A percentile compares a stretch with the other conserved stretches of the same genome.
Conservation (phyloP, 2,797 vertebrate genomes). For the Glossophaga mutica region DNA sequence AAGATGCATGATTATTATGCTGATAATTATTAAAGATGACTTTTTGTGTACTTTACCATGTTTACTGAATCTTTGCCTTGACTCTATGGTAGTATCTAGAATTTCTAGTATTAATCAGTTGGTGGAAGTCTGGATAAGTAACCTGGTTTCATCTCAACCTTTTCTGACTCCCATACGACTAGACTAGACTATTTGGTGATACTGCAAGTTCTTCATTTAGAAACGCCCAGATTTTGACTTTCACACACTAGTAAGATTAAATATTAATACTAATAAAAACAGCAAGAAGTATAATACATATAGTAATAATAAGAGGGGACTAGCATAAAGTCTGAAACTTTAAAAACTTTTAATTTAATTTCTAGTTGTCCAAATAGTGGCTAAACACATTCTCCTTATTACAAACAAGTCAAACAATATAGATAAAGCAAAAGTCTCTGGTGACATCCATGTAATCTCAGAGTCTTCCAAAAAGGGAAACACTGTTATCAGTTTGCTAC, state of each 20-base stretch:
- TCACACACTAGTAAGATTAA: not conserved
- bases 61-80: not conserved
- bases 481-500: not conserved
- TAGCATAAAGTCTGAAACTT: not conserved
- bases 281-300: not conserved
- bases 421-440: not conserved
- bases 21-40: not conserved
- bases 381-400: not conserved
- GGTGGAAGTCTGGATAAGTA: not conserved
- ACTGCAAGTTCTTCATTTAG: not conserved
- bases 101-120: not conserved
- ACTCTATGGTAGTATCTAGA: not conserved
- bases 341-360: conserved; percentile 20
- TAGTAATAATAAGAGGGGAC: not conserved
- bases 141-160: not conserved
- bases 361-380: not conserved
- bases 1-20: not conserved
- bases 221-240: not conserved
- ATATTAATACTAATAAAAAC: not conserved
- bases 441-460: not conserved
- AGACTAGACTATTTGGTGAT: not conserved
- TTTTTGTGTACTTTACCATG: not conserved
- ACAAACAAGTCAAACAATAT: not conserved
- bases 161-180: not conserved
- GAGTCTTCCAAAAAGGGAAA: not conserved